These are phyloP conservation scores for Trypoxylus dichotomus DNA, from an alignment of 1,140 invertebrate genomes.

Conservation along the genomic window DNA sequence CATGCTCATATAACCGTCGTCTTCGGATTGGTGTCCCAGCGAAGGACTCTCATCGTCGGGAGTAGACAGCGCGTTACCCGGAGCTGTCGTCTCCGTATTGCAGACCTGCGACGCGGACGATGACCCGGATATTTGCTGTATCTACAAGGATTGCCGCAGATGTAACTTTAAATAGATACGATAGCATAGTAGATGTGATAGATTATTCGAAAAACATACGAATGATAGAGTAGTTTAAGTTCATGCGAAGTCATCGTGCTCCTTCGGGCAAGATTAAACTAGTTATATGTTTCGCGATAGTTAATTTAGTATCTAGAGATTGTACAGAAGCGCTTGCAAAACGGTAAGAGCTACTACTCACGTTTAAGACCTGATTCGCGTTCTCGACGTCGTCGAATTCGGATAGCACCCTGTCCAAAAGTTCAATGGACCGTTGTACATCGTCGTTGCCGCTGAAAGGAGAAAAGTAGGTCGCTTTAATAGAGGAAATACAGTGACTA, in stretches of 20 bases:
- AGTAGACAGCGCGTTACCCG: constrained; percentile 50
- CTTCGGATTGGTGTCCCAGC: constrained; percentile 78
- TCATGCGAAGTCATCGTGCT: too few species aligned
- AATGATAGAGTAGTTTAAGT: too few species aligned
- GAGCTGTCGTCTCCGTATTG: constrained; percentile 51
- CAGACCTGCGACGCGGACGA: constrained; percentile 48
- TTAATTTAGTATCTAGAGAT: too few species aligned
- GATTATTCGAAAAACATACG: too few species aligned
- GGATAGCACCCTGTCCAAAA: constrained; percentile 82
- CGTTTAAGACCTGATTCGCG: constrained; percentile 55
- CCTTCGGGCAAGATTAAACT: too few species aligned
- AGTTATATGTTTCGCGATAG: too few species aligned
- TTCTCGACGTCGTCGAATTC: constrained; percentile 81
- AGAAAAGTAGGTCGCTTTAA: constrained; percentile 37
- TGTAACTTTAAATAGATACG: too few species aligned
- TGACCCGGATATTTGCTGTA: constrained; percentile 46
- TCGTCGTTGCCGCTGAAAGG: constrained; percentile 74
- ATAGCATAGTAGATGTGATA: too few species aligned
- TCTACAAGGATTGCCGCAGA: constrained; percentile 31
- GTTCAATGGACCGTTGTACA: constrained; percentile 79
- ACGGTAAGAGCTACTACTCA: constrained; percentile 35
- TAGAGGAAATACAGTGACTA: not conserved
- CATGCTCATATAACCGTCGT: constrained; percentile 89
- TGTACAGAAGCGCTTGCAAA: too few species aligned
- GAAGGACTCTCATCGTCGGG: constrained; percentile 73